Conservation (phyloP, 2,797 vertebrate species). For the Sternarchorhynchus goeldii region DNA sequence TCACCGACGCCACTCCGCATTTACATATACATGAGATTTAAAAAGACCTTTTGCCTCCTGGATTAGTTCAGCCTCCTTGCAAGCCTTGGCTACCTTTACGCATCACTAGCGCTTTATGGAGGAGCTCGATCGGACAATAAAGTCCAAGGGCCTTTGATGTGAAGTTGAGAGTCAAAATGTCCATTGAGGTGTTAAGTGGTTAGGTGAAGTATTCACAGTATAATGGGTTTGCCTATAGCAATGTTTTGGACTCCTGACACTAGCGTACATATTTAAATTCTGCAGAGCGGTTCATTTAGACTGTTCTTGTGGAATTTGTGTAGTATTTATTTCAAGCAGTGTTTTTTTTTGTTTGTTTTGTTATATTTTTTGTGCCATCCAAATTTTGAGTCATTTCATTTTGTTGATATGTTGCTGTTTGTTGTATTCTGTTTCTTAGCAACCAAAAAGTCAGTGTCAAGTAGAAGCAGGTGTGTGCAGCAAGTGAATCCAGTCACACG, state of each 20-base stretch:
- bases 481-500: constrained; percentile 18
- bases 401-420: constrained; percentile 4
- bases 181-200: constrained; percentile 41
- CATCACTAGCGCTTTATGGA: constrained; percentile 66
- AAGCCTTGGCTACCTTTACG: constrained; percentile 61
- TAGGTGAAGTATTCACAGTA: constrained; percentile 15
- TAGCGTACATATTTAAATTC: not conserved
- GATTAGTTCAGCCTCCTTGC: constrained; percentile 70
- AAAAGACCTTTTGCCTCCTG: constrained; percentile 65
- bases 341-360: too few species aligned
- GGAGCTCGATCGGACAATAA: constrained; percentile 59
- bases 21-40: constrained; percentile 76
- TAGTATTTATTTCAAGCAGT: too few species aligned
- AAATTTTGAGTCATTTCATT: not conserved
- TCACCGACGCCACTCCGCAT: constrained; percentile 61
- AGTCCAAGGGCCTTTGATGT: constrained; percentile 61
- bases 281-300: too few species aligned
- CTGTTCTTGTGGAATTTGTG: too few species aligned
- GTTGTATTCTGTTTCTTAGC: constrained; percentile 42
- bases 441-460: constrained; percentile 39
- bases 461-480: constrained; percentile 33
- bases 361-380: not conserved
- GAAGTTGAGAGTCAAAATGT: constrained; percentile 40
- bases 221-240: not conserved
- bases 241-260: not conserved